Conservation (phyloP, 2,888 invertebrate species). For the Tubulanus polymorphus region DNA sequence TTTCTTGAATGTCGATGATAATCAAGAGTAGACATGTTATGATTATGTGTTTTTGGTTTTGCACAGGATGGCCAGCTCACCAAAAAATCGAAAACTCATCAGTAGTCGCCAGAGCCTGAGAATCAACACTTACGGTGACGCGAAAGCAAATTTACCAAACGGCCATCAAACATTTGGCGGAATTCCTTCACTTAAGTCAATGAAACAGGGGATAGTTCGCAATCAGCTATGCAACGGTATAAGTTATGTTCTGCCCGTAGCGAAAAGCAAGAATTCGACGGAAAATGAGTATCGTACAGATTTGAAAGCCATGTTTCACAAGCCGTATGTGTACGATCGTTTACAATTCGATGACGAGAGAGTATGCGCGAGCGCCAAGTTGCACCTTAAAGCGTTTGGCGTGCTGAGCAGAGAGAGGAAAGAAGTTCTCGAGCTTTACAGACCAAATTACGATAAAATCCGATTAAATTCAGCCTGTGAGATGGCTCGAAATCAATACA, state of each 20-base stretch:
- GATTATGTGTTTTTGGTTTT: too few relatives aligned
- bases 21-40: too few relatives aligned
- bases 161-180: too few relatives aligned
- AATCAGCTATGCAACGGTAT: slow-evolving; percentile 38
- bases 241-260: slow-evolving; percentile 39
- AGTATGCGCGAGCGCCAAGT: slow-evolving; percentile 28
- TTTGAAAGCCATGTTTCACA: slow-evolving; percentile 41
- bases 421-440: slow-evolving; percentile 24
- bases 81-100: too few relatives aligned
- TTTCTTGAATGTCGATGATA: too few relatives aligned
- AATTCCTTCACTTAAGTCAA: slow-evolving; percentile 38
- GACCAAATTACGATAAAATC: slow-evolving; percentile 20
- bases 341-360: slow-evolving; percentile 28
- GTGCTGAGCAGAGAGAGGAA: slow-evolving; percentile 19
- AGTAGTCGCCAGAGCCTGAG: too few relatives aligned
- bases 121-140: too few relatives aligned
- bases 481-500: slow-evolving; percentile 28
- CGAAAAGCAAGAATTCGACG: slow-evolving; percentile 39
- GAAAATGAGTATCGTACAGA: slow-evolving; percentile 39
- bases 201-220: slow-evolving; percentile 38
- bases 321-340: slow-evolving; percentile 35
- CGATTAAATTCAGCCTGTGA: slow-evolving; percentile 38
- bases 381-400: slow-evolving; percentile 34
- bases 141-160: too few relatives aligned
- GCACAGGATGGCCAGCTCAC: too few relatives aligned